A percentile compares a stretch with the other conserved stretches of the same genome.
These are phyloP conservation scores for Gallinago stenura DNA, from an alignment of 2,797 vertebrate genomes.

Conservation along the genomic window DNA sequence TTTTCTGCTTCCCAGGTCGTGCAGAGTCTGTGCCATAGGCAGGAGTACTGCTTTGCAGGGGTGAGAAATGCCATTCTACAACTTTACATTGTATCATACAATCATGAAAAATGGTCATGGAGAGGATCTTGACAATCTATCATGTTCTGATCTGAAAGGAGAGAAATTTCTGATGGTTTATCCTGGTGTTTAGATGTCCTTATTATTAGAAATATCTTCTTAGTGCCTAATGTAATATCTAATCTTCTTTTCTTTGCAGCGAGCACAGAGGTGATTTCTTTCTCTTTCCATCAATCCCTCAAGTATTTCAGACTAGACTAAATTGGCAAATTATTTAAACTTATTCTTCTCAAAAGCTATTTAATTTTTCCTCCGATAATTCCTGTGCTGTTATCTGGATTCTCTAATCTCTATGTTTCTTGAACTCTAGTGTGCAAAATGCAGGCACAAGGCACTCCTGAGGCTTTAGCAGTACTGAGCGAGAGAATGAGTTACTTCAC, in stretches of 20 bases:
- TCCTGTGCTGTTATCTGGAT: background rate
- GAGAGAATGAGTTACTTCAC: background rate
- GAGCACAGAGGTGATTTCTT: background rate
- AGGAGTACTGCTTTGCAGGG: background rate
- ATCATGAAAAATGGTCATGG: background rate
- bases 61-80: background rate
- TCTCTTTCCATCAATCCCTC: background rate
- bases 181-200: background rate
- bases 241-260: background rate
- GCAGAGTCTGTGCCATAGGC: background rate
- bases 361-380: background rate
- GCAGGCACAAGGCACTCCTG: background rate
- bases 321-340: background rate
- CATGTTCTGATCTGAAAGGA: background rate
- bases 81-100: background rate
- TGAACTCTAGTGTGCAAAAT: background rate
- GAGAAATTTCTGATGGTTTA: background rate
- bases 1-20: background rate
- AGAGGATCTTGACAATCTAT: background rate
- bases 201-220: background rate
- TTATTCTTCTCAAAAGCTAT: background rate
- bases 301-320: background rate
- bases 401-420: background rate
- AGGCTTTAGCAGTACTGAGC: background rate
- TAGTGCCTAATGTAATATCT: background rate